Evolutionary conservation across 1,140 invertebrate genomes (phyloP), one percentile per base, ranked within the genome.

Genomic region (Drosophila seguyi): DNA sequence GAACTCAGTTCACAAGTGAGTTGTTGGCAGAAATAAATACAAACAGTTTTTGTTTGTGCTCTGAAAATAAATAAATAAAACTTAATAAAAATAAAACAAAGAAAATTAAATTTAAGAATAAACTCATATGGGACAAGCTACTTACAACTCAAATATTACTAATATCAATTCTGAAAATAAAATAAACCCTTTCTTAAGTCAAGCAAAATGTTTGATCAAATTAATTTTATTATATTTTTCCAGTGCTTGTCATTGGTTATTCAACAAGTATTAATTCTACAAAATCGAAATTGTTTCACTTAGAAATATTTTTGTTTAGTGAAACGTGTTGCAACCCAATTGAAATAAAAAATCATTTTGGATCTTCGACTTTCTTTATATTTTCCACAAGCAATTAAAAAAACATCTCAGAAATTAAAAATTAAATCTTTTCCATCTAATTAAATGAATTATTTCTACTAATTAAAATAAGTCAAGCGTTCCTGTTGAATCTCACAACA

Each of bases 1-100:
- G 11, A 75, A 38, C 20, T 22, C 16, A 14, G 63, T 60, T 38
- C 38, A 25, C 38, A 63, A 63, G 60, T 66, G 61, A 66, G 62
- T 60, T 29, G 1, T n/a, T n/a, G n/a, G 34, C 25, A 14, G n/a
- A 36, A 25, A 27, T 29, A 27, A 55, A 25, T 59, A 16, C 41
- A 62, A 14, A 36, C 4, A 25, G 10, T 11, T 22, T 3, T 11
- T 22, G 13, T 31, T 59, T 29, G 14, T n/a, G 57, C 6, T 18
- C 36, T 36, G 0, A 5, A 34, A 20, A 52, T 6, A 20, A 14
- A 36, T 31, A 31, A 1, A 14, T 0, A 14, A 52, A 16, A 16
- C n/a, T 0, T n/a, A 6, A 27, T 2, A 16, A n/a, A 8, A 39
- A 16, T 7, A 29, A 31, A 14, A 36, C 2, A 31, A 6, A 8